Percentiles rank a stretch among this genome's conserved stretches.
Conservation (phyloP, 2,888 invertebrate species). For the Leptinotarsa tumamoca region DNA sequence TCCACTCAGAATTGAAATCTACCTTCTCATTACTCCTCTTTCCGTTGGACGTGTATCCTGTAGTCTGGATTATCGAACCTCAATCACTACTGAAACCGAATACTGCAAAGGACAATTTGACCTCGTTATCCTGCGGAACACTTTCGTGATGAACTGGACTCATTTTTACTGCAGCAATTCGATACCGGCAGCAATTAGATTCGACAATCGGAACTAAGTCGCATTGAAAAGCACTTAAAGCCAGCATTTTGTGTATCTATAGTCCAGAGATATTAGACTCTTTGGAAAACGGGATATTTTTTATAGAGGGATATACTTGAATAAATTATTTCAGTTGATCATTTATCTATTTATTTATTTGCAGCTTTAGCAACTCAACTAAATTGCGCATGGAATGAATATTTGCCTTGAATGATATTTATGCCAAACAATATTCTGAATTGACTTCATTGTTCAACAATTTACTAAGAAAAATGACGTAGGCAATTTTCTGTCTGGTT, state of each 20-base stretch:
- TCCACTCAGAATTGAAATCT: not conserved
- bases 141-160: not conserved
- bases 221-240: constrained; percentile 4
- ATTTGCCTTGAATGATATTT: no score
- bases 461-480: no score
- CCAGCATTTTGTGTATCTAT: not conserved
- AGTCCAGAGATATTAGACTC: not conserved
- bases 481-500: no score
- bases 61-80: not conserved
- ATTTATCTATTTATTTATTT: no score
- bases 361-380: no score
- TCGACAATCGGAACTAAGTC: constrained; percentile 12
- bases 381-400: no score
- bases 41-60: not conserved
- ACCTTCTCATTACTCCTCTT: not conserved
- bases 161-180: constrained; percentile 7
- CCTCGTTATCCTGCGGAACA: constrained; percentile 12
- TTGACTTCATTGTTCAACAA: no score
- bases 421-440: no score
- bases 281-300: no score
- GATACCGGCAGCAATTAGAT: constrained; percentile 15
- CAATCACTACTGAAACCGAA: not conserved
- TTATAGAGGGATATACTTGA: no score
- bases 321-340: no score
- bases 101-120: constrained; percentile 9